A percentile compares a stretch with the other conserved stretches of the same genome.
phyloP scores from a whole-genome alignment of 2,113 vertebrate genomes.

The Thalassoma bifasciatum region DNA sequence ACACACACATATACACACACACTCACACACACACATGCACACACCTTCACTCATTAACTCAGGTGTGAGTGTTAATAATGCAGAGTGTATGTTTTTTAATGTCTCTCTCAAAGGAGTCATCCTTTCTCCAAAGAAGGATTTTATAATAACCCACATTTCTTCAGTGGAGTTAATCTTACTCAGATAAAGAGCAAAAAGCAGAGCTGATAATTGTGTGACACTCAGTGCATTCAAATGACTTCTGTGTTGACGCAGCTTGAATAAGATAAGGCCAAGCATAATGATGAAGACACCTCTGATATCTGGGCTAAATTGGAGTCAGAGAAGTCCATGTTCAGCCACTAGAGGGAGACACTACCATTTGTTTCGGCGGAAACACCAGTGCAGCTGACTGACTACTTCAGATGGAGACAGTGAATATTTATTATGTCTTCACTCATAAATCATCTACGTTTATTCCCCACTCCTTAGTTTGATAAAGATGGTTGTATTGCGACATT shows the following conservation, averaged over 20 bases:
- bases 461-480: background rate
- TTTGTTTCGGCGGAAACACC: background rate
- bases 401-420: background rate
- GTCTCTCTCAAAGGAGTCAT: slow-evolving; percentile 12
- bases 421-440: too few relatives aligned
- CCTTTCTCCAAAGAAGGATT: background rate
- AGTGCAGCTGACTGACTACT: background rate
- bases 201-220: slow-evolving; percentile 50
- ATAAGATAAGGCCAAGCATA: slow-evolving; percentile 38
- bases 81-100: slow-evolving; percentile 2
- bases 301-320: slow-evolving; percentile 9
- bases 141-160: slow-evolving; percentile 23
- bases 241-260: slow-evolving; percentile 31
- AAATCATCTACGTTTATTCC: too few relatives aligned
- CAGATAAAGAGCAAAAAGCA: slow-evolving; percentile 25
- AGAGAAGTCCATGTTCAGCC: slow-evolving; percentile 14
- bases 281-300: slow-evolving; percentile 15
- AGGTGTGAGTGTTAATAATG: background rate
- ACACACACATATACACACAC: background rate
- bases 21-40: too few relatives aligned
- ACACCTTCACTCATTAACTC: background rate
- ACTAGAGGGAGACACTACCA: slow-evolving; percentile 63
- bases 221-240: slow-evolving; percentile 46
- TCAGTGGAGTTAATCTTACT: slow-evolving; percentile 38
- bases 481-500: too few relatives aligned